These are phyloP conservation scores for Polyommatus iphigenia DNA, from an alignment of 2,888 invertebrate genomes.

Conservation along the genomic window DNA sequence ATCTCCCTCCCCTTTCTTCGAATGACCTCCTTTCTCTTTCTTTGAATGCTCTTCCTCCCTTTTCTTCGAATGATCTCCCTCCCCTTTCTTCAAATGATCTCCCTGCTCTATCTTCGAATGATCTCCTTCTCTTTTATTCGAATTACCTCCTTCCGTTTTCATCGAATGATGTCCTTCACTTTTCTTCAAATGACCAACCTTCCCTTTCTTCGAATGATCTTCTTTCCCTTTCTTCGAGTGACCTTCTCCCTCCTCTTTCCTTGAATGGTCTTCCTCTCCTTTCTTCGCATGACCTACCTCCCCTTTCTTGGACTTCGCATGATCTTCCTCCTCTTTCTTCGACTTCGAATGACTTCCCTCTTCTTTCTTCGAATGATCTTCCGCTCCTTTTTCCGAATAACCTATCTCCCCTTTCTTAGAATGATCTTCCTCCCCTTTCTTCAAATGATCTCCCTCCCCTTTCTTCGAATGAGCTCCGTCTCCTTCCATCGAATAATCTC, in stretches of 20 bases:
- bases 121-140: neutral
- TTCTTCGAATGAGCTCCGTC: neutral
- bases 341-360: neutral
- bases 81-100: too few species aligned
- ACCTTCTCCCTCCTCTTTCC: too few species aligned
- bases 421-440: neutral
- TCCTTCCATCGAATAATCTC: neutral
- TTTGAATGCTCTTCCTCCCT: neutral
- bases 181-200: neutral
- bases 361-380: neutral
- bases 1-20: neutral
- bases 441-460: neutral
- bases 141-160: neutral
- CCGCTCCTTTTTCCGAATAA: too few species aligned
- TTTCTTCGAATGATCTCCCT: neutral
- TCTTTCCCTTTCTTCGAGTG: too few species aligned
- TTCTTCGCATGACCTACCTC: neutral
- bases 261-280: too few species aligned
- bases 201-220: too few species aligned
- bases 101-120: neutral
- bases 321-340: too few species aligned
- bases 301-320: neutral
- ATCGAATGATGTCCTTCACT: neutral
- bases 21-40: neutral
- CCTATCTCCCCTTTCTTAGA: neutral